Base-by-base conservation (phyloP, 2,113 vertebrate species). In the Gymnogyps californianus region DNA sequence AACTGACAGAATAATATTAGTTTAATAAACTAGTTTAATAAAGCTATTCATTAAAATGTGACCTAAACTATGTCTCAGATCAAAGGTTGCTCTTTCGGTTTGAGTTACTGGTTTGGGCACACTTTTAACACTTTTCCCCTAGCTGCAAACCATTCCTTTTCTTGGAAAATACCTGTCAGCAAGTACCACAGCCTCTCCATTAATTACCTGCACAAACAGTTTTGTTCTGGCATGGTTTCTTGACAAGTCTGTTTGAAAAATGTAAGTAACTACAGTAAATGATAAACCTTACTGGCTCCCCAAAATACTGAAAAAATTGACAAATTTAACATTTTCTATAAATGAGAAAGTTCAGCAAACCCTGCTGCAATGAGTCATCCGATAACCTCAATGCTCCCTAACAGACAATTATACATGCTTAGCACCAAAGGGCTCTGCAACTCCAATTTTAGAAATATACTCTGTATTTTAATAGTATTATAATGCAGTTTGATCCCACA, bases 1-100 rank as follows among this genome's bases (percentile, higher is more conserved):
- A 84, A 93, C 89, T 95, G 92, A 95, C 86, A 95, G 95, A 95
- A 90, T 95, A 97, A 95, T 97, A 97, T 96, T 96, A 97, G 89
- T 90, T 95, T 95, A 97, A 96, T 92, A 94, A 95, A 95, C 84
- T 88, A 95, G 92, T 87, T 97, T 95, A 95, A 96, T 97, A 89
- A 97, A 95, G 69, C 80, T 95, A 76, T 96, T 97, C 95, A 96
- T 94, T 95, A 89, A 96, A 95, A 84, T 87, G 72, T 92, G 94
- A 95, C 90, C 94, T 95, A 93, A 97, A 78, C 80, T 93, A 46
- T 42, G 80, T 75, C 86, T 83, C 69, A 86, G 88, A 97, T 95
- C 96, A 97, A 94, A 95, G 89, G 76, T 88, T 95, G 38, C 61
- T 95, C 97, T 91, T 90, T 92, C 4, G 12, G 90, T 96, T 86